Evolutionary conservation across 2,888 invertebrate species (phyloP).

Genomic region (Scaptomyza caliginosa): DNA sequence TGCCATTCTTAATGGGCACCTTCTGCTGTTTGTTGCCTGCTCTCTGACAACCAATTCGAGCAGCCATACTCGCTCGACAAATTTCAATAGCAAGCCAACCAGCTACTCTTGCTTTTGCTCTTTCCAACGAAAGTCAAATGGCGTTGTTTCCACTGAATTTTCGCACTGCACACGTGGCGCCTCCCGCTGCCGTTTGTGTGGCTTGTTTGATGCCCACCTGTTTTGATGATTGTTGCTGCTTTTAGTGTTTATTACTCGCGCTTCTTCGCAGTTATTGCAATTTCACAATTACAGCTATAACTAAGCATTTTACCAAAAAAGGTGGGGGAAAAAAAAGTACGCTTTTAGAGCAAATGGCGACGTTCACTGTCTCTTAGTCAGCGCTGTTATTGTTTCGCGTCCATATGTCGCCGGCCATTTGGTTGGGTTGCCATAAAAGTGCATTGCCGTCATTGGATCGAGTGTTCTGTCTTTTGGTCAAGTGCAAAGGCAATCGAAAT

Average conservation of each 20-base stretch:
- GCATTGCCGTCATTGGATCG: conserved; percentile 51
- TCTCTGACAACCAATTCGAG: conserved; percentile 51
- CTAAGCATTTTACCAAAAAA: conserved; percentile 38
- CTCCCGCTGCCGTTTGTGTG: not conserved
- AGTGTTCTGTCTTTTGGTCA: conserved; percentile 51
- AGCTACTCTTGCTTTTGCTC: not conserved
- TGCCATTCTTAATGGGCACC: conserved; percentile 51
- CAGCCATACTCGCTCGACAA: conserved; percentile 59
- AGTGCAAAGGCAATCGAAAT: conserved; percentile 48
- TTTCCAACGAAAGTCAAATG: conserved; percentile 1
- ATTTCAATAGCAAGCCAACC: conserved; percentile 63
- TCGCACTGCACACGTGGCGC: not conserved
- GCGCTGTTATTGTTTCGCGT: conserved; percentile 51
- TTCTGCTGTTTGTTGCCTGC: conserved; percentile 6
- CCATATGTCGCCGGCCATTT: conserved; percentile 73
- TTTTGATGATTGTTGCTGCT: conserved; percentile 15
- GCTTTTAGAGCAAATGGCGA: conserved; percentile 23
- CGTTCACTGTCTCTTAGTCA: not conserved
- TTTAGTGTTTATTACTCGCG: not conserved
- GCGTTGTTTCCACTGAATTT: conserved; percentile 8
- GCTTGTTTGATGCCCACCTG: conserved; percentile 37
- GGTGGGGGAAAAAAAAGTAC: not conserved
- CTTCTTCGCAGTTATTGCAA: conserved; percentile 40
- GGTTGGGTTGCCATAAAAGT: conserved; percentile 52
- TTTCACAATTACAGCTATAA: conserved; percentile 59